These are phyloP conservation scores for Diachrysia chrysitis DNA, from an alignment of 2,888 invertebrate genomes.

Conservation along the genomic window DNA sequence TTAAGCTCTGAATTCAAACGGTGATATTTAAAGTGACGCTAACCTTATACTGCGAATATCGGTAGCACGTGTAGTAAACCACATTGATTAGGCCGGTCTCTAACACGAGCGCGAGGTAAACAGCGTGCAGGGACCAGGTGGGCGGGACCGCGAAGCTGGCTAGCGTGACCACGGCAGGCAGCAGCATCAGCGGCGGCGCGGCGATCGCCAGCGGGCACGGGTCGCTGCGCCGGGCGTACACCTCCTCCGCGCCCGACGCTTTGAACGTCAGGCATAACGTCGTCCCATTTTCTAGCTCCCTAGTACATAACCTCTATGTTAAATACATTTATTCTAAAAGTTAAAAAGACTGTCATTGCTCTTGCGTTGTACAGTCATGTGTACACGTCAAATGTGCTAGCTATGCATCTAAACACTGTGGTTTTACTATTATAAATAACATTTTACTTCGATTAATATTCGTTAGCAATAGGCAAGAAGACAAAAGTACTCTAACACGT, in stretches of 20 bases:
- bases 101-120: constrained; percentile 77
- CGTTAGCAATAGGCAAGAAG: neutral
- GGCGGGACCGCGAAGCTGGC: constrained; percentile 78
- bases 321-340: neutral
- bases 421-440: neutral
- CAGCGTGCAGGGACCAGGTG: constrained; percentile 74
- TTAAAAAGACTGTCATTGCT: neutral
- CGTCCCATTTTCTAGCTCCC: constrained; percentile 83
- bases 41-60: constrained; percentile 80
- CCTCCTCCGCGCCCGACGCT: constrained; percentile 73
- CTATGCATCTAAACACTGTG: neutral
- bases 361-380: neutral
- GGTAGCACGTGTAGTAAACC: constrained; percentile 75
- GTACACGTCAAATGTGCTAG: neutral
- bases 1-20: neutral
- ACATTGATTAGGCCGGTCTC: constrained; percentile 79
- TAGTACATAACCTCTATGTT: constrained; percentile 50
- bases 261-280: constrained; percentile 82
- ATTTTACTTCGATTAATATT: neutral
- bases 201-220: constrained; percentile 78
- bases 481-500: neutral
- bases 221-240: constrained; percentile 75
- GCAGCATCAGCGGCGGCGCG: constrained; percentile 81
- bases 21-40: too few species aligned
- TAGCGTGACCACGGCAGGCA: constrained; percentile 80